Conservation (phyloP, 2,797 vertebrate genomes). For the Epinephelus awoara region DNA sequence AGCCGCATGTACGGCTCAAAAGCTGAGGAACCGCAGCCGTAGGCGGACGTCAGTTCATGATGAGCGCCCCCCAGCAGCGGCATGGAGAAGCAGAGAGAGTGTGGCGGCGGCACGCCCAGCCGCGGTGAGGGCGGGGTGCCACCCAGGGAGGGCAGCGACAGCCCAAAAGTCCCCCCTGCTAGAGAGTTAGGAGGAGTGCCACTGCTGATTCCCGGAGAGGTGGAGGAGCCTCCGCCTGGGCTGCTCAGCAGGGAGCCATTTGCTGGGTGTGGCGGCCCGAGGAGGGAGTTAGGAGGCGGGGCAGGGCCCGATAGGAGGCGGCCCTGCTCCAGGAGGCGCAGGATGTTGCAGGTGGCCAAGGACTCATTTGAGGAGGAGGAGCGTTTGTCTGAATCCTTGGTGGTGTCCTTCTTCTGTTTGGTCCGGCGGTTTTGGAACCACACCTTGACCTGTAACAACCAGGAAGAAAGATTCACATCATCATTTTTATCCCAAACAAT, state of each 20-base stretch:
- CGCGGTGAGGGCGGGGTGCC: constrained; percentile 84
- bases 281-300: constrained; percentile 86
- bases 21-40: constrained; percentile 90
- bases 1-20: constrained; percentile 94
- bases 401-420: constrained; percentile 99
- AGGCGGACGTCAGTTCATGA: constrained; percentile 87
- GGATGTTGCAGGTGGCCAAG: constrained; percentile 94
- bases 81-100: constrained; percentile 89
- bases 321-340: constrained; percentile 94
- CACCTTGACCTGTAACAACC: constrained; percentile 91
- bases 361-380: constrained; percentile 90
- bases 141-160: constrained; percentile 85
- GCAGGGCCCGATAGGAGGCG: constrained; percentile 90
- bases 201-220: constrained; percentile 75
- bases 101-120: constrained; percentile 80
- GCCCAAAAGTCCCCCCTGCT: constrained; percentile 79
- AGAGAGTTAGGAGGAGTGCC: constrained; percentile 73
- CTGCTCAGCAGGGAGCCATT: constrained; percentile 83
- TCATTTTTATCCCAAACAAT: no score
- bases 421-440: constrained; percentile 99
- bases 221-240: constrained; percentile 71
- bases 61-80: constrained; percentile 87
- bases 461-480: not conserved
- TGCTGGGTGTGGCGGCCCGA: constrained; percentile 74
- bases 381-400: constrained; percentile 93